phyloP scores from a whole-genome alignment of 2,113 vertebrate genomes.

The Gasterosteus nipponicus region DNA sequence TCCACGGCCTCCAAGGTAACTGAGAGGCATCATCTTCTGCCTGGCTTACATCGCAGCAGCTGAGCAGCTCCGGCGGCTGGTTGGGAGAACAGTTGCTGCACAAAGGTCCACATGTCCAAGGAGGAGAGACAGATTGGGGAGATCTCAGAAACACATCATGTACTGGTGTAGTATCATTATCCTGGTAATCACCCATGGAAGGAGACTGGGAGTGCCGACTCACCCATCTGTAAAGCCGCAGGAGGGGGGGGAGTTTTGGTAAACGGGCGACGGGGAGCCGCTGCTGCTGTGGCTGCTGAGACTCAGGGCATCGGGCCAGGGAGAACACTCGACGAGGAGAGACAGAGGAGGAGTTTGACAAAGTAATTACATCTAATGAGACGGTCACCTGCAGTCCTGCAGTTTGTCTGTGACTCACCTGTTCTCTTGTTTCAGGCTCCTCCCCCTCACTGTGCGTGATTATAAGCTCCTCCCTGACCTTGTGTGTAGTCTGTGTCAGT shows the following conservation, averaged over 20 bases:
- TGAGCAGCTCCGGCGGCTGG: conserved; percentile 86
- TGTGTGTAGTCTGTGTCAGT: too few species aligned
- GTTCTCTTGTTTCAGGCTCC: too few species aligned
- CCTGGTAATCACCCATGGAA: conserved; percentile 4
- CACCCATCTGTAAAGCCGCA: conserved; percentile 89
- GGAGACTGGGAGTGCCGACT: conserved; percentile 53
- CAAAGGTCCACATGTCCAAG: conserved; percentile 43
- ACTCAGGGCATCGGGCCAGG: conserved; percentile 89
- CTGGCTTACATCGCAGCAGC: conserved; percentile 91
- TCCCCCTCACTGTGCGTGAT: too few species aligned
- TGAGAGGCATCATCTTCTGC: conserved; percentile 65
- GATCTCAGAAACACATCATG: neutral
- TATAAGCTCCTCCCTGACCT: too few species aligned
- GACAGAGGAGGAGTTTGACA: neutral
- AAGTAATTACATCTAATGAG: neutral
- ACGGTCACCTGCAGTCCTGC: too few species aligned
- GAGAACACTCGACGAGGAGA: conserved; percentile 83
- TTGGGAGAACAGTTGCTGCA: conserved; percentile 90
- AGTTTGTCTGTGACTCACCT: too few species aligned
- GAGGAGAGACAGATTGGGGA: conserved; percentile 45
- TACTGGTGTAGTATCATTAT: neutral
- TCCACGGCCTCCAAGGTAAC: conserved; percentile 74
- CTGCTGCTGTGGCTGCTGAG: conserved; percentile 77
- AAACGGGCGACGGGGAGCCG: conserved; percentile 86
- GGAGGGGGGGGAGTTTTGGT: conserved; percentile 88